Base-by-base conservation (phyloP, 1,140 invertebrate genomes). In the Chironomus tepperi region DNA sequence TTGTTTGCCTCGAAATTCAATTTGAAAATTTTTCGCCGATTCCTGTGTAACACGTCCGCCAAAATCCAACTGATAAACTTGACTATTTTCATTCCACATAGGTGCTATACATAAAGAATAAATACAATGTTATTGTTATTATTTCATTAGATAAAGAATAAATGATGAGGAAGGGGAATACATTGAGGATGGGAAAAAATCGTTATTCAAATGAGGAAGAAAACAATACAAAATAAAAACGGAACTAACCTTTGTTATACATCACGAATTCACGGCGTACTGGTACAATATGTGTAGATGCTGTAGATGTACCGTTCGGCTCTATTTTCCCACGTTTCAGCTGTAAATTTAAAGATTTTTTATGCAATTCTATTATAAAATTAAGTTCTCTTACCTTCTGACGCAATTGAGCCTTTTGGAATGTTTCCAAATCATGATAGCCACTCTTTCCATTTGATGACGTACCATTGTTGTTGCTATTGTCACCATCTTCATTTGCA, bases 11-110 rank as follows among this genome's bases (percentile, higher is more conserved):
- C 94, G 89, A 80, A 97, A 97, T 84, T 99, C 97, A 74, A 99
- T 98, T 85, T 99, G 98, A 82, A 99, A 99, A 85, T 99, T 99
- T 84, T 99, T 99, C 1, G 98, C 98, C 5, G 97, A 98, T 83
- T 99, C 98, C 82, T 99, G 97, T 0, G 97, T 99, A 21, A 99
- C 98, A 78, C 98, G 86, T 12, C 97, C 98, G n/a, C 97, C 97
- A 86, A 99, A 99, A 84, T 99, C 98, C 16, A 99, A 85, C 80
- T 99, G 98, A 84, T 99, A 99, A 7, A 99, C 98, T 83, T 99
- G 97, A 81, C 94, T 97, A 80, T 94, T 94, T 83, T 99, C 98
- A 84, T 99, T 99, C 98, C 98, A 99, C 88, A 99, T 94, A 5
- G 98, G 98, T 47, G 97, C 96, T 70, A 16, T 10, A 19, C 7